Percentiles rank a stretch among this genome's conserved stretches.
phyloP scores from a whole-genome alignment of 1,140 invertebrate genomes.

The Armadillidium nasatum region DNA sequence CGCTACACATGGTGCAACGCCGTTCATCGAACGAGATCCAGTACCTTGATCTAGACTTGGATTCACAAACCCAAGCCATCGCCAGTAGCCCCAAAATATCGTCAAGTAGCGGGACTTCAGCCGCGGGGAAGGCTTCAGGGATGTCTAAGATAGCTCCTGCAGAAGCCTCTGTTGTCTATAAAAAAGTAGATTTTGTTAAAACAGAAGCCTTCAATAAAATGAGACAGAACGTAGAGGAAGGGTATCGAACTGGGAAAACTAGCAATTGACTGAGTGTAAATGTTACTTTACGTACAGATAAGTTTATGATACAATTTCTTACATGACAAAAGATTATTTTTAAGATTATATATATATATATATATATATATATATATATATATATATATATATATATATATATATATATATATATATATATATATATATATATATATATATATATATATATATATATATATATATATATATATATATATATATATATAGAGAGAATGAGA shows the following conservation, averaged over 20 bases:
- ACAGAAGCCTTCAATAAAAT: slow-evolving; percentile 84
- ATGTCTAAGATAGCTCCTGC: slow-evolving; percentile 18
- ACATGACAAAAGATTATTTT: too few relatives aligned
- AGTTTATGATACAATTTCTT: too few relatives aligned
- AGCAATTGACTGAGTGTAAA: neutral
- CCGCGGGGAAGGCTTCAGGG: slow-evolving; percentile 21
- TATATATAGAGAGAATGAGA: too few relatives aligned
- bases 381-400: too few relatives aligned
- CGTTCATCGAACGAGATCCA: slow-evolving; percentile 55
- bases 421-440: too few relatives aligned
- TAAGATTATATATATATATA: too few relatives aligned
- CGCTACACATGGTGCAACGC: slow-evolving; percentile 22
- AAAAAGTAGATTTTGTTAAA: slow-evolving; percentile 84
- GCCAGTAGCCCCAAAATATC: slow-evolving; percentile 9
- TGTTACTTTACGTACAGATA: too few relatives aligned
- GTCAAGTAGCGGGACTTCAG: too few relatives aligned
- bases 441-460: too few relatives aligned
- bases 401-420: too few relatives aligned
- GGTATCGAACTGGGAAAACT: neutral
- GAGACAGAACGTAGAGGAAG: slow-evolving; percentile 66
- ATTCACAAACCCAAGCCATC: slow-evolving; percentile 47
- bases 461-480: too few relatives aligned
- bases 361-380: too few relatives aligned
- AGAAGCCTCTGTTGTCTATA: slow-evolving; percentile 60
- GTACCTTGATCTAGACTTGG: slow-evolving; percentile 71